Percentiles rank a stretch among this genome's conserved stretches.
Evolutionary conservation across 2,113 vertebrate species (phyloP).

Genomic region (Petrocephalus zakoni): DNA sequence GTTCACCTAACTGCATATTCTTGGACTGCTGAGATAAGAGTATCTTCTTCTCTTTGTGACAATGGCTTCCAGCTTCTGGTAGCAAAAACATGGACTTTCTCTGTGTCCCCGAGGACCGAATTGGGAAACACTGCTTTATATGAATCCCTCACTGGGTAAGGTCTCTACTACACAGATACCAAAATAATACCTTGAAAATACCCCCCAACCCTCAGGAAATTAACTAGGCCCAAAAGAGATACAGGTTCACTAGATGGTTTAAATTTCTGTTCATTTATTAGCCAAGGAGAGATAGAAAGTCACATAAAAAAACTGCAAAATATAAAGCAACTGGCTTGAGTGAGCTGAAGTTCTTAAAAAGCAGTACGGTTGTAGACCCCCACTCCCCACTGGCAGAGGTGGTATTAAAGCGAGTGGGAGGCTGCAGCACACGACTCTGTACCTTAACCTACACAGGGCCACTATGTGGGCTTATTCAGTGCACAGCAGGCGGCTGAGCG

Average conservation of each 20-base stretch:
- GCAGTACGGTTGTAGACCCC: conserved; percentile 30
- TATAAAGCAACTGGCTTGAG: conserved; percentile 43
- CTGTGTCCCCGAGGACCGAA: not conserved
- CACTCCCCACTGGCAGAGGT: conserved; percentile 46
- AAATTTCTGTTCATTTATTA: too few species aligned
- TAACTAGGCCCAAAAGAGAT: not conserved
- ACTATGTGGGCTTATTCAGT: conserved; percentile 37
- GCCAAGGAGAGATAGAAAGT: not conserved
- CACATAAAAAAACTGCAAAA: conserved; percentile 11
- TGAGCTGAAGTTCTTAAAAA: conserved; percentile 53
- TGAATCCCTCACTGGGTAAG: not conserved
- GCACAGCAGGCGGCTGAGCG: conserved; percentile 21
- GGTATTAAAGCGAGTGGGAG: conserved; percentile 46
- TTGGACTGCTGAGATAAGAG: not conserved
- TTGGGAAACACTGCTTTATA: not conserved
- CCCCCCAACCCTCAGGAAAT: too few species aligned
- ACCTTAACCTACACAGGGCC: conserved; percentile 60
- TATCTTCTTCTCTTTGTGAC: not conserved
- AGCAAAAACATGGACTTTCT: not conserved
- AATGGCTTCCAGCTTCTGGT: not conserved
- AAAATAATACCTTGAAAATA: not conserved
- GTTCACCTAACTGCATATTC: not conserved
- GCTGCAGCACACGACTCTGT: conserved; percentile 57
- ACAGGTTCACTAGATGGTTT: not conserved
- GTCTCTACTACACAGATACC: not conserved